Evolutionary conservation across 2,797 vertebrate species (phyloP).

Genomic region (Argya squamiceps): DNA sequence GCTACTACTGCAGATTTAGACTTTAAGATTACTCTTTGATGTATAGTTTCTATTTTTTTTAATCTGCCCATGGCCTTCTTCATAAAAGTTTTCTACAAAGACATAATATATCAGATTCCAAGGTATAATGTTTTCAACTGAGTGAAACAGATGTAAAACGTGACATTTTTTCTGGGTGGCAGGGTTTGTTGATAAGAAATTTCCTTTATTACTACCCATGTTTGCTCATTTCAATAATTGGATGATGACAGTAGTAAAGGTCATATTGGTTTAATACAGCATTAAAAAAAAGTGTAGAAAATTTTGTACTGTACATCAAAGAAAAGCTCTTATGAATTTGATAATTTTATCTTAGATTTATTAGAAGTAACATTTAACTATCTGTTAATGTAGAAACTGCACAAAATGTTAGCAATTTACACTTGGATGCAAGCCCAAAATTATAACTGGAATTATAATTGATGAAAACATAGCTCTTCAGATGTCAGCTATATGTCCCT

Average conservation of each 20-base stretch:
- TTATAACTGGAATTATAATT: background rate
- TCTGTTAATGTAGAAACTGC: background rate
- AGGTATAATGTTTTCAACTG: background rate
- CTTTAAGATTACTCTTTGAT: background rate
- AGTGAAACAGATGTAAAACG: background rate
- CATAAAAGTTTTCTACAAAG: background rate
- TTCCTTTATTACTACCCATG: slow-evolving; percentile 16
- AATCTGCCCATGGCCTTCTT: background rate
- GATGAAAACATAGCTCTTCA: background rate
- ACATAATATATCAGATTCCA: background rate
- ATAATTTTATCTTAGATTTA: background rate
- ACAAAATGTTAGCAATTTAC: background rate
- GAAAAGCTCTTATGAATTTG: background rate
- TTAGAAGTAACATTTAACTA: background rate
- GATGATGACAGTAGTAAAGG: background rate
- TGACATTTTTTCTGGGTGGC: background rate
- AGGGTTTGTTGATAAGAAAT: background rate
- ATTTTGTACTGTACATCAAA: slow-evolving; percentile 5
- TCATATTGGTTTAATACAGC: background rate
- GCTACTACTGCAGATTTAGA: background rate
- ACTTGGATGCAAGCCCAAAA: background rate
- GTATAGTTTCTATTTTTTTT: background rate
- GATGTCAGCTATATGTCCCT: background rate
- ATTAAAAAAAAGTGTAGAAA: background rate
- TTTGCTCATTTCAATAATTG: background rate